phyloP scores from a whole-genome alignment of 2,888 invertebrate species.

The Drosophila prostipennis region DNA sequence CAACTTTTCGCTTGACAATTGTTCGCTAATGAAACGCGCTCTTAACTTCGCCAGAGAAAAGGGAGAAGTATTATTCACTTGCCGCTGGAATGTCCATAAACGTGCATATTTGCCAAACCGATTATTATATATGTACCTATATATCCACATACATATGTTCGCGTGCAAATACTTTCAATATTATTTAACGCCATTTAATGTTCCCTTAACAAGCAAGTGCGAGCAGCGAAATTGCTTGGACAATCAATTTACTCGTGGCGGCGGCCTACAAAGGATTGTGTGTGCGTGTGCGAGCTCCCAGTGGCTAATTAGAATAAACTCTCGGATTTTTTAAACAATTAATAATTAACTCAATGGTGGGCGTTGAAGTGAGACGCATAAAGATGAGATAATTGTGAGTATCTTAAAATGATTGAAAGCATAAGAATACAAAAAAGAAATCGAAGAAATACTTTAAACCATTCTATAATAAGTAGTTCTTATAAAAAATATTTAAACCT shows the following conservation, averaged over 20 bases:
- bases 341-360: constrained; percentile 4
- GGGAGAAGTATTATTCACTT: constrained; percentile 5
- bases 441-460: too few relatives aligned
- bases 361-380: neutral
- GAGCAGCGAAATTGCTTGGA: constrained; percentile 17
- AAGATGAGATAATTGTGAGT: neutral
- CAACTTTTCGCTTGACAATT: constrained; percentile 42
- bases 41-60: neutral
- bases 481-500: too few relatives aligned
- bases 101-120: constrained; percentile 24
- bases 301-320: constrained; percentile 13
- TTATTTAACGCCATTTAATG: constrained; percentile 38
- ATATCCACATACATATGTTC: neutral
- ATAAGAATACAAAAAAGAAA: neutral
- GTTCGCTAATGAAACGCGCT: constrained; percentile 54
- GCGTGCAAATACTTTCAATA: constrained; percentile 39
- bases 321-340: constrained; percentile 5
- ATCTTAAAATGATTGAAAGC: neutral
- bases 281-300: constrained; percentile 17
- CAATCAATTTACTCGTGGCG: constrained; percentile 28
- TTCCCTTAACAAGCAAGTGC: constrained; percentile 36
- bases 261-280: constrained; percentile 21
- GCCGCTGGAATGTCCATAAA: constrained; percentile 12
- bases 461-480: too few relatives aligned
- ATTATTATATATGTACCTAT: constrained; percentile 2